Evolutionary conservation across 2,888 invertebrate species (phyloP), one percentile per base, ranked within the genome.

Genomic region (Xestia sexstrigata): DNA sequence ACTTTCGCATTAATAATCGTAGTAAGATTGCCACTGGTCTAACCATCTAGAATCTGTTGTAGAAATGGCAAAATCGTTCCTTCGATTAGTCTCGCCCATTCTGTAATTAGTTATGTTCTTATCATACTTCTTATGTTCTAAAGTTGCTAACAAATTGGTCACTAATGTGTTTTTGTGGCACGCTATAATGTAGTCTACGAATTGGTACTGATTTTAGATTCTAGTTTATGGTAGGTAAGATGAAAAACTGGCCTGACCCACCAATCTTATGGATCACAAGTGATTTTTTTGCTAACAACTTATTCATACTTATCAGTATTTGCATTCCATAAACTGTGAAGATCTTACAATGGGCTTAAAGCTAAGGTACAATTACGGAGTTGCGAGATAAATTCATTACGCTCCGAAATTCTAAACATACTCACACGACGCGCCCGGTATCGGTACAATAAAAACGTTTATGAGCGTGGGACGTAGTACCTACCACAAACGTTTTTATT

Each of bases 401-500:
- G 62, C n/a, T n/a, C 11, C 6, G 5, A 66, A 70, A 81, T 39
- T 65, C 23, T 26, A 30, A 35, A 15, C 1, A 5, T 15, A 55
- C 13, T 49, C 30, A 35, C 30, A 47, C 17, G n/a, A 55, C 62
- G n/a, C 23, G n/a, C n/a, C 20, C n/a, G 71, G 67, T 47, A 62
- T n/a, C 9, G 17, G 23, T n/a, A 55, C 45, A 35, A 35, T 62
- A 60, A 60, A 60, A 60, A 58, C 26, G 26, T 30, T 60, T 35
- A 35, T 20, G 4, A 8, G 60, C 30, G 60, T 62, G 62, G 30
- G 65, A 55, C 35, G 35, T 42, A 9, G 39, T 7, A 42, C 26
- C 68, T 55, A 67, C 35, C 55, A 65, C 62, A 15, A 65, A 74
- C 1, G 63, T 70, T 75, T 79, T 79, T 72, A 49, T 30, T 47